Conservation (phyloP, 2,797 vertebrate species). For the Propithecus deckenii region DNA sequence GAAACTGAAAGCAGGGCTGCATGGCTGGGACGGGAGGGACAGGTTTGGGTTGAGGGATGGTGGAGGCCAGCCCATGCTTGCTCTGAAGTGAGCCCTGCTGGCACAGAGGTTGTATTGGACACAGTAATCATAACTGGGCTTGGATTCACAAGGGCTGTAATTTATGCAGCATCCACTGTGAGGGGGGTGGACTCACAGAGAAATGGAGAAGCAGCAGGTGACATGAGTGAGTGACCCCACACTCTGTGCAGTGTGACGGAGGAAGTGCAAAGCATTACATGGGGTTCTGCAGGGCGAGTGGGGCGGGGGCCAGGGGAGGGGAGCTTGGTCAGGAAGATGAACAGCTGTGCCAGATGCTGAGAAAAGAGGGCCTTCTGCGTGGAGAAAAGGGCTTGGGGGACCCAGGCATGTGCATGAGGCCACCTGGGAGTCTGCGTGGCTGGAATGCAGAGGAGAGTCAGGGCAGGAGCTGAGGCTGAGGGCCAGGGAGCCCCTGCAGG, state of each 20-base stretch:
- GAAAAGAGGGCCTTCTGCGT: not conserved
- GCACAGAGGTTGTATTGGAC: not conserved
- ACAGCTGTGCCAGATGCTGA: not conserved
- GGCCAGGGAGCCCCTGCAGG: not conserved
- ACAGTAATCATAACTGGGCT: not conserved
- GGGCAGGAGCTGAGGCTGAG: not conserved
- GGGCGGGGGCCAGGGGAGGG: no score
- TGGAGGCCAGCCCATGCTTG: not conserved
- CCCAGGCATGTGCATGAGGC: accelerated
- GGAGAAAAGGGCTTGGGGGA: not conserved
- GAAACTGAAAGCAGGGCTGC: not conserved
- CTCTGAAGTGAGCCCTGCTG: not conserved
- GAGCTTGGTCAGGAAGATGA: not conserved
- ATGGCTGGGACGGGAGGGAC: not conserved
- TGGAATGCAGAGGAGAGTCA: not conserved
- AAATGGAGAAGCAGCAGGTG: not conserved
- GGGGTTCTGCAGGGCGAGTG: not conserved
- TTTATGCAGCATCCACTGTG: not conserved
- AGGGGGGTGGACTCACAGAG: not conserved
- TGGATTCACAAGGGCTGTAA: not conserved
- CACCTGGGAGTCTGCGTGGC: not conserved
- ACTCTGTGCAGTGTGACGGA: not conserved
- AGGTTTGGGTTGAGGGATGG: not conserved
- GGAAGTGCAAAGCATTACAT: not conserved
- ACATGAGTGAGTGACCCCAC: not conserved